Evolutionary conservation across 30 jellyfish, hydroid and myxozoan species (phyloP).

Genomic region (Pseudorhiza aurosa): DNA sequence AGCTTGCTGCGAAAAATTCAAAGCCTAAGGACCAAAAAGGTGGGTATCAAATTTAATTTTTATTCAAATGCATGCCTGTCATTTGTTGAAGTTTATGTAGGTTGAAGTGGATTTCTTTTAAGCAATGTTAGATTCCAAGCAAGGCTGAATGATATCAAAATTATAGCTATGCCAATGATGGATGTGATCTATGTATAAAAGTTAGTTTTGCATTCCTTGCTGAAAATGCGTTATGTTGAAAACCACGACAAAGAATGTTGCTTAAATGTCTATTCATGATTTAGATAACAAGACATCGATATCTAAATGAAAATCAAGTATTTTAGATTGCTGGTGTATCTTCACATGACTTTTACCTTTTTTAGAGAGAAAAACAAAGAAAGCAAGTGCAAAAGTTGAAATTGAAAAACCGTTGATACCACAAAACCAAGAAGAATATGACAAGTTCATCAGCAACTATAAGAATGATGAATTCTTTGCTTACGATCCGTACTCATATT

Average conservation of each 20-base stretch:
- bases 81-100: no score
- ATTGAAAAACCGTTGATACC: constrained; percentile 9
- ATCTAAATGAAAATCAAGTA: no score
- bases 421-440: constrained; percentile 34
- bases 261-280: no score
- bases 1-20: background rate
- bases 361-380: background rate
- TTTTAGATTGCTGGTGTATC: background rate
- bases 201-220: background rate
- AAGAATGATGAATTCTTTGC: constrained; percentile 18
- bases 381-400: constrained; percentile 29
- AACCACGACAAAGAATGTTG: background rate
- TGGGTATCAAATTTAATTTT: background rate
- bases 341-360: background rate
- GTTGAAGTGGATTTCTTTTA: no score
- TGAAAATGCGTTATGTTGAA: background rate
- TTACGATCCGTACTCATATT: constrained; percentile 5
- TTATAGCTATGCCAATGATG: no score
- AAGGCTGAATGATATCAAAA: no score
- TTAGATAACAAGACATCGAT: no score
- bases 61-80: no score
- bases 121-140: no score
- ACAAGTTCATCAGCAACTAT: constrained; percentile 15
- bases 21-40: background rate
- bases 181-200: no score